phyloP scores from a whole-genome alignment of 92 coral and sea anemone genomes.

The Zoanthus sociatus region DNA sequence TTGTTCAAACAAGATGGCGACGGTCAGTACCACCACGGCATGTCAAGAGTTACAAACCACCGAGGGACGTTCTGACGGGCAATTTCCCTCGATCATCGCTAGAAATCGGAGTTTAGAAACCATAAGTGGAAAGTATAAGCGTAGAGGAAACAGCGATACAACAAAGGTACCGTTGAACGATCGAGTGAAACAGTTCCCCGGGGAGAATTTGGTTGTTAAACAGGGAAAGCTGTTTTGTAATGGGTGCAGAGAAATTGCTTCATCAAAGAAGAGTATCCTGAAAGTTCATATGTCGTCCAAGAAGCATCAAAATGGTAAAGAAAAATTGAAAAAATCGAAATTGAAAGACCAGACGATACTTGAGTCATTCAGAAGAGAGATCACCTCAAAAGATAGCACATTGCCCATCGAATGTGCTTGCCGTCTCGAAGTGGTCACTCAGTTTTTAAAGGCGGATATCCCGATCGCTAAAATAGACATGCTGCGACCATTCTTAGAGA shows the following conservation, averaged over 20 bases:
- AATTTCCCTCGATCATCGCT: slow-evolving; percentile 15
- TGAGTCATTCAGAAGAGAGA: too few relatives aligned
- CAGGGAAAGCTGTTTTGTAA: slow-evolving; percentile 22
- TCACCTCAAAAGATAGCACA: too few relatives aligned
- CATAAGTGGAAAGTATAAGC: slow-evolving; percentile 12
- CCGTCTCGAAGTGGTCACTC: not conserved
- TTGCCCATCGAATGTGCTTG: not conserved
- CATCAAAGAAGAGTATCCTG: not conserved
- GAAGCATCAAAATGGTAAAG: too few relatives aligned
- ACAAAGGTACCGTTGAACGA: slow-evolving; percentile 7
- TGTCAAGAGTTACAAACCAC: slow-evolving; percentile 1
- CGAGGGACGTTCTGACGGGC: slow-evolving; percentile 14
- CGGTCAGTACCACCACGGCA: not conserved
- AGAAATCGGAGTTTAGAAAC: slow-evolving; percentile 8
- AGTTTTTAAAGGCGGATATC: not conserved
- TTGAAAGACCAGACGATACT: too few relatives aligned
- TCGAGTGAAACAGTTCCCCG: slow-evolving; percentile 22
- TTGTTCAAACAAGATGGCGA: too few relatives aligned
- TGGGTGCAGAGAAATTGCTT: not conserved
- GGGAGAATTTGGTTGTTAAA: slow-evolving; percentile 17
- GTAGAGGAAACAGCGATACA: slow-evolving; percentile 25
- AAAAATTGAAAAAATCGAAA: too few relatives aligned
- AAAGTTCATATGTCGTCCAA: too few relatives aligned
- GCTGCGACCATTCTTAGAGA: too few relatives aligned
- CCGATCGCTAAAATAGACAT: too few relatives aligned